These are phyloP conservation scores for Scomber japonicus DNA, from an alignment of 2,113 vertebrate genomes.

Conservation along the genomic window DNA sequence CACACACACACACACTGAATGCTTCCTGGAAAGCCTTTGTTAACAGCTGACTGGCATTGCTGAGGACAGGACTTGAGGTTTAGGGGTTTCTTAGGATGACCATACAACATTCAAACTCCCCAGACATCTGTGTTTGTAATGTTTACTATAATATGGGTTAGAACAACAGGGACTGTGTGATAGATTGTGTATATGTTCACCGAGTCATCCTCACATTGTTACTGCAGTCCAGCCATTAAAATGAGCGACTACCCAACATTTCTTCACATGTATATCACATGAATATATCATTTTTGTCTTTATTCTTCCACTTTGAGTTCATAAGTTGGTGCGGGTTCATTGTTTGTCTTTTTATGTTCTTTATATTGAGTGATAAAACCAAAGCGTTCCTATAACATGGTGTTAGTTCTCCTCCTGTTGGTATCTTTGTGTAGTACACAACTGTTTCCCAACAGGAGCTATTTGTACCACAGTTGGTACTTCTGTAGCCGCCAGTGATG, in stretches of 20 bases:
- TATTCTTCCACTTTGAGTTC: not conserved
- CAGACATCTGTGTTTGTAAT: conserved; percentile 33
- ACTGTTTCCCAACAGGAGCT: no score
- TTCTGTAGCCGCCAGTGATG: not conserved
- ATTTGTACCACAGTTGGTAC: no score
- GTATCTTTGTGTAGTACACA: conserved; percentile 36
- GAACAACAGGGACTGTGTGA: conserved; percentile 52
- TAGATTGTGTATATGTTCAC: conserved; percentile 9
- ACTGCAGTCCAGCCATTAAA: not conserved
- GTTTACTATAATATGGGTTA: conserved; percentile 54
- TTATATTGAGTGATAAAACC: not conserved
- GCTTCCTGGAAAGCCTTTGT: conserved; percentile 49
- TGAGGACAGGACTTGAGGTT: conserved; percentile 17
- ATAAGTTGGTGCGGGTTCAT: not conserved
- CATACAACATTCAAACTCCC: conserved; percentile 11
- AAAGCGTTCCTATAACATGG: not conserved
- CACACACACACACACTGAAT: conserved; percentile 9
- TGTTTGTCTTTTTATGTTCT: not conserved
- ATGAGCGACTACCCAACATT: conserved; percentile 1
- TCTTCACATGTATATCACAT: not conserved
- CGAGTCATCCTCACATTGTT: conserved; percentile 25
- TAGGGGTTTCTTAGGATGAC: conserved; percentile 14
- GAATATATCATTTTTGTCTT: not conserved
- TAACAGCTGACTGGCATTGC: conserved; percentile 46
- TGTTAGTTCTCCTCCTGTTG: conserved; percentile 57